Conservation (phyloP, 2,113 vertebrate species). For the Crypturellus undulatus region DNA sequence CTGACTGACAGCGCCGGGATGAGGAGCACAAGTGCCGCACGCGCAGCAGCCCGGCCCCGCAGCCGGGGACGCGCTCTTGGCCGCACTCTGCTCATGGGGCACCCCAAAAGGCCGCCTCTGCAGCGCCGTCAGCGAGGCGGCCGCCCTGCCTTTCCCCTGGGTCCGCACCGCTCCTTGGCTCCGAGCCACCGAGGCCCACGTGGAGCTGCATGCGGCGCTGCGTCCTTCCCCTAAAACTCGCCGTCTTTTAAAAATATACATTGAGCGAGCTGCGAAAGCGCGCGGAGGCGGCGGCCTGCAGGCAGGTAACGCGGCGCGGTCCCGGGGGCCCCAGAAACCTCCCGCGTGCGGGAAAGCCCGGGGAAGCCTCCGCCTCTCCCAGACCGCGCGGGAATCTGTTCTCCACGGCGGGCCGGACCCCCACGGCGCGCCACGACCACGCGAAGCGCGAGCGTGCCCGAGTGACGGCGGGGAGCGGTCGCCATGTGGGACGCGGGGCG, state of each 20-base stretch:
- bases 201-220: fast-evolving
- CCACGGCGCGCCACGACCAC: background rate
- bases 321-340: too few species aligned
- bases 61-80: background rate
- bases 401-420: background rate
- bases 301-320: background rate
- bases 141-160: fast-evolving
- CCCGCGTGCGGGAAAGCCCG: too few species aligned
- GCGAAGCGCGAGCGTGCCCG: background rate
- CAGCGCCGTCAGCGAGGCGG: fast-evolving
- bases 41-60: background rate
- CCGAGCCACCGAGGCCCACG: background rate
- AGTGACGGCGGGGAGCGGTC: too few species aligned
- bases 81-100: background rate
- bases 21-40: background rate
- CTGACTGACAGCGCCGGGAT: background rate
- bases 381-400: background rate
- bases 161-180: background rate
- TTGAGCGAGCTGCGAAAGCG: background rate
- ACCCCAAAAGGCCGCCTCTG: fast-evolving
- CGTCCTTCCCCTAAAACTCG: fast-evolving
- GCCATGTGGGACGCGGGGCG: background rate
- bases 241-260: background rate
- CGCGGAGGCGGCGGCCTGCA: background rate
- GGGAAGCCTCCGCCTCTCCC: background rate